These are phyloP conservation scores for Drosophila setosimentum DNA, from an alignment of 2,888 invertebrate genomes.

Conservation along the genomic window DNA sequence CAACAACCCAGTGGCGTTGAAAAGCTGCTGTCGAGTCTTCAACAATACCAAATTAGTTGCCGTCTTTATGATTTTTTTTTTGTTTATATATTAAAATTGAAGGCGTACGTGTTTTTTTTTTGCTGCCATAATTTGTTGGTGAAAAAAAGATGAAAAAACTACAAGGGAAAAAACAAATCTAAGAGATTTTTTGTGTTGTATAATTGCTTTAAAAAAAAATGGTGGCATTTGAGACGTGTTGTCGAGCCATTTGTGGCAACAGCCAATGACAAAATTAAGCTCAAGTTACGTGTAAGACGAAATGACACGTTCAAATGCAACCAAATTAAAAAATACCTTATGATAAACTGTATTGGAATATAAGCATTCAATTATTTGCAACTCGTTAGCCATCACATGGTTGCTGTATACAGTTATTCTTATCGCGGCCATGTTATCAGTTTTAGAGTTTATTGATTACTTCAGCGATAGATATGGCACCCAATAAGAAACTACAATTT, in stretches of 20 bases:
- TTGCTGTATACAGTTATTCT: not conserved
- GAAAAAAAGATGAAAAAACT: constrained; percentile 6
- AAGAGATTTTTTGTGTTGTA: constrained; percentile 47
- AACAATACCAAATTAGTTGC: constrained; percentile 58
- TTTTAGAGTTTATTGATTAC: constrained; percentile 45
- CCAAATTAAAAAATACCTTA: constrained; percentile 20
- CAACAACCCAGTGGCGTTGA: constrained; percentile 26
- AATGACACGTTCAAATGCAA: constrained; percentile 65
- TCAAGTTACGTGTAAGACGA: constrained; percentile 52
- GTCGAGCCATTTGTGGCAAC: constrained; percentile 51
- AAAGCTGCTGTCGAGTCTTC: constrained; percentile 49
- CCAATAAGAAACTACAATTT: constrained; percentile 49
- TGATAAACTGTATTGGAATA: constrained; percentile 9
- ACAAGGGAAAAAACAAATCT: constrained; percentile 35
- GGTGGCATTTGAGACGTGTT: constrained; percentile 69
- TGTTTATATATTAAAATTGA: constrained; percentile 27
- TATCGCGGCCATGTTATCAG: constrained; percentile 47
- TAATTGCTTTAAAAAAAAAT: constrained; percentile 63
- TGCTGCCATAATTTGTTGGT: constrained; percentile 43
- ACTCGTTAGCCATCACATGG: constrained; percentile 12
- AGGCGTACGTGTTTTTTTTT: constrained; percentile 68
- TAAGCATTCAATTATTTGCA: not conserved
- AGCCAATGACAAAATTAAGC: constrained; percentile 64
- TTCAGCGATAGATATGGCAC: constrained; percentile 28
- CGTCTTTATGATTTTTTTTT: constrained; percentile 26